A percentile compares a stretch with the other conserved stretches of the same genome.
These are phyloP conservation scores for Drosophila prolongata DNA, from an alignment of 2,888 invertebrate species.

Conservation along the genomic window DNA sequence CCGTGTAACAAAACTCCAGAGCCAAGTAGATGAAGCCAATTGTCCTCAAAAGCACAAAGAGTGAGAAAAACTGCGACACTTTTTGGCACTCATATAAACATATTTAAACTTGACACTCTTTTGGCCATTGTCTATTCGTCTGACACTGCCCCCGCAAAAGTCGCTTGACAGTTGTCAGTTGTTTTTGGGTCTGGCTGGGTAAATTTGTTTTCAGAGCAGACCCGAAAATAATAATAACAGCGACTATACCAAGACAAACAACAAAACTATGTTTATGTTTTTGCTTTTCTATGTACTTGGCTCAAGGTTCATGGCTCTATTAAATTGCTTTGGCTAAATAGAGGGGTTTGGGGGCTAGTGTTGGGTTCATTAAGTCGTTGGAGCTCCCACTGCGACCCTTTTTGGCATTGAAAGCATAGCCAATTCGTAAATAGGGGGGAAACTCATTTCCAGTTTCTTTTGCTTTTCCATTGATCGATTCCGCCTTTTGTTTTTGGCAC, in stretches of 20 bases:
- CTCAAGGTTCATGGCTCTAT: conserved; percentile 76
- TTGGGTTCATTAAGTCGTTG: conserved; percentile 48
- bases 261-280: conserved; percentile 41
- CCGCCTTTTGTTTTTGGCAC: conserved; percentile 50
- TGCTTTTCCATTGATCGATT: conserved; percentile 39
- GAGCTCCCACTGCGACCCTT: conserved; percentile 70
- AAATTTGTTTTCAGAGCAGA: conserved; percentile 53
- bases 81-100: conserved; percentile 47
- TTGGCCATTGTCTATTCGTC: conserved; percentile 33
- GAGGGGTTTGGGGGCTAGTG: conserved; percentile 1
- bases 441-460: conserved; percentile 37
- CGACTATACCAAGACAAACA: conserved; percentile 37
- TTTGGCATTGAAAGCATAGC: conserved; percentile 72
- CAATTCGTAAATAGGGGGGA: conserved; percentile 60
- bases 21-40: conserved; percentile 16
- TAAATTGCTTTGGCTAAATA: conserved; percentile 66
- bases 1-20: conserved; percentile 40
- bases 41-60: conserved; percentile 19
- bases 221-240: conserved; percentile 55
- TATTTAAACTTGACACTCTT: conserved; percentile 74
- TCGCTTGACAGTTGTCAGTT: conserved; percentile 56
- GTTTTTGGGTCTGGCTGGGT: conserved; percentile 34
- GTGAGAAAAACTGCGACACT: conserved; percentile 41
- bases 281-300: conserved; percentile 63
- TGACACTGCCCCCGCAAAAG: conserved; percentile 15